phyloP scores from a whole-genome alignment of 2,797 vertebrate genomes.

The Poecilia picta region DNA sequence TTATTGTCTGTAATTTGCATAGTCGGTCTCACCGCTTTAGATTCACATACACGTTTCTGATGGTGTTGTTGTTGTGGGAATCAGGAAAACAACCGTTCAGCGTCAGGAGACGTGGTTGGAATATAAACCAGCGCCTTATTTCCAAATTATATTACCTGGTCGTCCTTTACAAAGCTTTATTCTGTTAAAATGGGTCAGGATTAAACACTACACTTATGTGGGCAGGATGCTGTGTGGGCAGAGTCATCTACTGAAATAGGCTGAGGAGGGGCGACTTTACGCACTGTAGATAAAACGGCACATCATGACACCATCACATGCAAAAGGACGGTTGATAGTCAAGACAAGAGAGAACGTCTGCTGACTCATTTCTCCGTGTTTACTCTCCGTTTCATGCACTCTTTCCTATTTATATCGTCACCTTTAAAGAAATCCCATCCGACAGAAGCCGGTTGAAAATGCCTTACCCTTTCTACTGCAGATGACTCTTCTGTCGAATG shows the following conservation, averaged over 20 bases:
- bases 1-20: not conserved
- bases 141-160: slow-evolving; percentile 5
- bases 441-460: slow-evolving; percentile 25
- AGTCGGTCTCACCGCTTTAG: not conserved
- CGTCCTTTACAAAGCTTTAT: slow-evolving; percentile 2
- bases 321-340: slow-evolving; percentile 26
- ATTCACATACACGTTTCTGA: not conserved
- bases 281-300: slow-evolving; percentile 45
- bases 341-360: slow-evolving; percentile 10
- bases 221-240: slow-evolving; percentile 15
- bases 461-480: slow-evolving; percentile 11
- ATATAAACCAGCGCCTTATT: slow-evolving; percentile 11
- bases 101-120: not conserved
- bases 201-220: slow-evolving; percentile 21
- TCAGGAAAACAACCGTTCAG: not conserved
- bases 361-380: slow-evolving; percentile 29
- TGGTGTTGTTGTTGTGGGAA: not conserved
- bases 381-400: not conserved
- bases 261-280: slow-evolving; percentile 16
- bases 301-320: slow-evolving; percentile 36
- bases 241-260: slow-evolving; percentile 54
- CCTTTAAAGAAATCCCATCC: slow-evolving; percentile 10
- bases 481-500: slow-evolving; percentile 31
- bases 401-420: not conserved
- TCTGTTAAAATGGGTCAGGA: slow-evolving; percentile 42